Evolutionary conservation across 2,888 invertebrate species (phyloP).

Genomic region (Andrena flavipes): DNA sequence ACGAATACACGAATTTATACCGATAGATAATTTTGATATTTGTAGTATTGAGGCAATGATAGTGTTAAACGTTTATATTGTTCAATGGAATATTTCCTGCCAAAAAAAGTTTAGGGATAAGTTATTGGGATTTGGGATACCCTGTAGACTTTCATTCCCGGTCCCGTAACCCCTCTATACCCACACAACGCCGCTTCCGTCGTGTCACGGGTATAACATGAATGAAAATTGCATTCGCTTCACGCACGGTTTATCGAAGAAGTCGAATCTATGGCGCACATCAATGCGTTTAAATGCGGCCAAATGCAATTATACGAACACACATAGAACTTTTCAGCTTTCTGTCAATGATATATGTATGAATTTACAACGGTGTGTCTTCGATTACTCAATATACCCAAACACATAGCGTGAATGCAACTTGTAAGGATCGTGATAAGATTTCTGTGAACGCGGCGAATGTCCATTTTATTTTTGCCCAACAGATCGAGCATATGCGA

Average conservation of each 20-base stretch:
- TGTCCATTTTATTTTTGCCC: not conserved
- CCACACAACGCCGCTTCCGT: slow-evolving; percentile 42
- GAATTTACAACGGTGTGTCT: slow-evolving; percentile 14
- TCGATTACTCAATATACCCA: slow-evolving; percentile 33
- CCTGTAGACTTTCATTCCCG: slow-evolving; percentile 32
- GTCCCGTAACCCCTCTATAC: slow-evolving; percentile 38
- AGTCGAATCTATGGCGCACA: slow-evolving; percentile 30
- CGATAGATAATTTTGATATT: not conserved
- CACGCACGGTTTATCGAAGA: slow-evolving; percentile 52
- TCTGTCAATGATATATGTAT: slow-evolving; percentile 35
- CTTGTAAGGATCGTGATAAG: not conserved
- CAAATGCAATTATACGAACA: slow-evolving; percentile 42
- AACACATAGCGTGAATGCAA: slow-evolving; percentile 1
- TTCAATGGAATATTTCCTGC: not conserved
- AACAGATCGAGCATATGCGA: not conserved
- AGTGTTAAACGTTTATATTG: not conserved
- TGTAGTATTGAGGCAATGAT: not conserved
- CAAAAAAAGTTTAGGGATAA: not conserved
- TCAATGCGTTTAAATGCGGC: slow-evolving; percentile 28
- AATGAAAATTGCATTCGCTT: slow-evolving; percentile 71
- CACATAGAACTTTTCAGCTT: slow-evolving; percentile 18
- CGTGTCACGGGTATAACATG: slow-evolving; percentile 62
- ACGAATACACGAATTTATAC: too few species aligned
- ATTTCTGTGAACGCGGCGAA: not conserved
- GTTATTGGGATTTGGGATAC: slow-evolving; percentile 34